phyloP scores from a whole-genome alignment of 2,113 vertebrate species.

The Ivindomyrus marchei region DNA sequence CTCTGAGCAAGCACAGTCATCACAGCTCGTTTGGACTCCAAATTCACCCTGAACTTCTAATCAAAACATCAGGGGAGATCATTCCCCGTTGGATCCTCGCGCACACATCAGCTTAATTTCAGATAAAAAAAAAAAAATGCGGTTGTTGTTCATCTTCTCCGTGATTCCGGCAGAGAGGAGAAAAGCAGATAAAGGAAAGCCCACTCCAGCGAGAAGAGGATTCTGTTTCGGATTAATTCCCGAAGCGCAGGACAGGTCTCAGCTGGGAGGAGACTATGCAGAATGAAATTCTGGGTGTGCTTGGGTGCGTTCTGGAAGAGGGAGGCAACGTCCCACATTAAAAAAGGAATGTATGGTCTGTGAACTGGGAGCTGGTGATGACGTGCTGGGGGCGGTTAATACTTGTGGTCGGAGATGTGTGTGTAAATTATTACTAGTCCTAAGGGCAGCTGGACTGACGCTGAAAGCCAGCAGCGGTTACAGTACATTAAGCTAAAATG shows the following conservation, averaged over 20 bases:
- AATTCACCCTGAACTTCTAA: neutral
- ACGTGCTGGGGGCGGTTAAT: neutral
- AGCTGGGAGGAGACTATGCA: neutral
- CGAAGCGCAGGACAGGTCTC: neutral
- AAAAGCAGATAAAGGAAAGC: neutral
- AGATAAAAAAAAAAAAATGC: too few species aligned
- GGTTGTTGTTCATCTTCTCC: neutral
- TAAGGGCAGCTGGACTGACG: neutral
- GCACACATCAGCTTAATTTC: neutral
- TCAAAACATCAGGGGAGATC: neutral
- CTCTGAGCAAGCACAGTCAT: neutral
- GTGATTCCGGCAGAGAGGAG: neutral
- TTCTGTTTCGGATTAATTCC: neutral
- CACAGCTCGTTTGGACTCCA: neutral
- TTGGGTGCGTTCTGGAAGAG: neutral
- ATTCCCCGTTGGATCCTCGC: neutral
- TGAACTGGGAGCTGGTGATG: neutral
- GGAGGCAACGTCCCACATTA: neutral
- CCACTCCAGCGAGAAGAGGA: neutral
- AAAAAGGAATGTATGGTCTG: neutral
- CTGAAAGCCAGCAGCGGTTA: neutral
- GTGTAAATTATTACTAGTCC: neutral
- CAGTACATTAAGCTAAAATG: neutral
- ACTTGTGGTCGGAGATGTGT: neutral
- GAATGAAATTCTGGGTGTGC: neutral